Base-by-base conservation (phyloP, 2,797 vertebrate species). In the Coranthus polyacanthus region DNA sequence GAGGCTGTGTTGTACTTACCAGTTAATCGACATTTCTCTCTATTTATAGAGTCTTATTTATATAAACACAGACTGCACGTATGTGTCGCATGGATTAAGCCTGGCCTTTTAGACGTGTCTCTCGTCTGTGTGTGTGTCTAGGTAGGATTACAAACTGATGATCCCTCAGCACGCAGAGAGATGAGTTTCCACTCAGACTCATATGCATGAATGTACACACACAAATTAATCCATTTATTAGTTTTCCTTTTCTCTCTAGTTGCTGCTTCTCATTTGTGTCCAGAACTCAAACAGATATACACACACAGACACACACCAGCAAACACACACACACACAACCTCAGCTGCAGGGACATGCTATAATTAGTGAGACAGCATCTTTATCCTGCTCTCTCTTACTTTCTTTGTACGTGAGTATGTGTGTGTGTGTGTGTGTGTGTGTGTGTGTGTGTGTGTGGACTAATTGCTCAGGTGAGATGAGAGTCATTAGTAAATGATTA, bases 401-500 rank as follows among this genome's bases (percentile, higher is more conserved):
- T 6, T 55, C n/a, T n/a, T n/a, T n/a, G n/a, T 68, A 54, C 56
- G 59, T 77, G 57, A 51, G 47, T 52, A 38, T 51, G 52, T 71
- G 17, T 78, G 52, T 59, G 47, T 61, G 37, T n/a, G n/a, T n/a
- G n/a, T n/a, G n/a, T n/a, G n/a, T n/a, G n/a, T n/a, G n/a, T n/a
- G n/a, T n/a, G n/a, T n/a, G n/a, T 62, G 38, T 59, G 39, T 49
- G 44, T 69, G 63, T 24, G 74, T 24, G 45, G 47, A 42, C 59
- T 88, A 88, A 86, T 88, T 84, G 82, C 75, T 72, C 83, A 81
- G 86, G 85, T 84, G 86, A 87, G 79, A 69, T 77, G 84, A 75
- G 83, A 76, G 81, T 86, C 82, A 79, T 91, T 91, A 88, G 78
- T 83, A 81, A 89, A 92, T 92, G 63, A 90, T 93, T 85, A 59